Base-by-base conservation (phyloP, 2,113 vertebrate genomes). In the Nannospalax galili region DNA sequence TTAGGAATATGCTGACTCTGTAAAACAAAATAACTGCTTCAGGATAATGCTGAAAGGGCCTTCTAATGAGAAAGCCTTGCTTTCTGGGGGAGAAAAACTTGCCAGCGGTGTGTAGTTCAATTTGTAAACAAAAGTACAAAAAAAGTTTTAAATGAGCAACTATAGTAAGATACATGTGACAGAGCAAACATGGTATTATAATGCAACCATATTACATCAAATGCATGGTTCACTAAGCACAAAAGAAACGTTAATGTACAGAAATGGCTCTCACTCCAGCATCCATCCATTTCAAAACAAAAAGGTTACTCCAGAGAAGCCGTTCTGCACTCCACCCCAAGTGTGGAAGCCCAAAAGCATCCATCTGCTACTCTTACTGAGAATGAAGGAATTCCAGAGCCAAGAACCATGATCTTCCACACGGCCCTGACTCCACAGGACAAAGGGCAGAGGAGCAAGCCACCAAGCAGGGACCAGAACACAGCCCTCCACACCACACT, bases 381-480 rank as follows among this genome's bases (percentile, higher is more conserved):
- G 58, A 26, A 32, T 28, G 40, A 1, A 0, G 26, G 20, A 24
- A 20, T 22, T 56, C 22, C 32, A 15, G 70, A 20, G n/a, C 7
- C 0, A 20, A 35, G n/a, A 85, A 32, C 16, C 22, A 26, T 30
- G 64, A 11, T 16, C 40, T 15, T n/a, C 22, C 2, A n/a, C 4
- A 56, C 14, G 22, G 30, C 6, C 28, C 45, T 10, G 4, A 30
- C 72, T n/a, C 30, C 12, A 28, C 6, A n/a, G n/a, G n/a, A n/a
- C n/a, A 11, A 28, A 16, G 0, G n/a, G 24, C 0, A 14, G 12
- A 62, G 9, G 40, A 42, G 12, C 37, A 3, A 0, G 35, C 15
- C 4, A 2, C 15, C 4, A 2, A 19, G 2, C 3, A 20, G 35
- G 65, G 7, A 19, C 56, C 14, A 0, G 0, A 0, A 1, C 64